These are phyloP conservation scores for Urocolius indicus DNA, from an alignment of 2,113 vertebrate species.

Conservation along the genomic window DNA sequence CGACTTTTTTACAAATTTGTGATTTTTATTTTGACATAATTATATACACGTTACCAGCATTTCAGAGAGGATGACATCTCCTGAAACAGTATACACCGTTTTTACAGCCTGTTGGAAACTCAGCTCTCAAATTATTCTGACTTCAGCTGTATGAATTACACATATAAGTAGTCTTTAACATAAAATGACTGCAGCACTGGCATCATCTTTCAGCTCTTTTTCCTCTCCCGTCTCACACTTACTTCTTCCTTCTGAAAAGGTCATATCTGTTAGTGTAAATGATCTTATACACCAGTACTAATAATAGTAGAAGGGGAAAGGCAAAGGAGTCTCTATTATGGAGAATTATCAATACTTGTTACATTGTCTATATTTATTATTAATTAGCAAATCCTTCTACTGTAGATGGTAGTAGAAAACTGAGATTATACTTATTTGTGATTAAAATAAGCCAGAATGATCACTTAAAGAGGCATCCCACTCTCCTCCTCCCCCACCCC, in stretches of 20 bases:
- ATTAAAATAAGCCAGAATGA: constrained; percentile 2
- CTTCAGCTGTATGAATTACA: constrained; percentile 53
- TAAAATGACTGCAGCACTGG: neutral
- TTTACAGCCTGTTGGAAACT: constrained; percentile 49
- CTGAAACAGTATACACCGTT: constrained; percentile 58
- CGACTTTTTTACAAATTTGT: neutral
- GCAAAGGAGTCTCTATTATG: neutral
- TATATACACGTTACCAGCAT: neutral
- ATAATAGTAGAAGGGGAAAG: constrained; percentile 56
- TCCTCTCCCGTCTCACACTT: constrained; percentile 35
- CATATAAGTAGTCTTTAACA: constrained; percentile 48
- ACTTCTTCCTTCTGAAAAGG: constrained; percentile 70
- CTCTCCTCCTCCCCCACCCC: neutral
- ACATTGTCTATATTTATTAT: neutral
- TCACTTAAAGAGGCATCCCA: constrained; percentile 25
- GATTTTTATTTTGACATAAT: constrained; percentile 48
- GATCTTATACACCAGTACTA: constrained; percentile 65
- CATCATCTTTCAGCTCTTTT: constrained; percentile 66
- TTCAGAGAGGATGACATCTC: neutral
- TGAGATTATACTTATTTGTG: neutral
- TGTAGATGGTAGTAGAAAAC: neutral
- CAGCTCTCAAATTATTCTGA: constrained; percentile 66
- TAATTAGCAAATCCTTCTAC: constrained; percentile 9
- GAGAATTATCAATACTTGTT: neutral
- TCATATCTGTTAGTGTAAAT: constrained; percentile 69